Conservation (phyloP, 2,113 vertebrate genomes). For the Piprites chloris region DNA sequence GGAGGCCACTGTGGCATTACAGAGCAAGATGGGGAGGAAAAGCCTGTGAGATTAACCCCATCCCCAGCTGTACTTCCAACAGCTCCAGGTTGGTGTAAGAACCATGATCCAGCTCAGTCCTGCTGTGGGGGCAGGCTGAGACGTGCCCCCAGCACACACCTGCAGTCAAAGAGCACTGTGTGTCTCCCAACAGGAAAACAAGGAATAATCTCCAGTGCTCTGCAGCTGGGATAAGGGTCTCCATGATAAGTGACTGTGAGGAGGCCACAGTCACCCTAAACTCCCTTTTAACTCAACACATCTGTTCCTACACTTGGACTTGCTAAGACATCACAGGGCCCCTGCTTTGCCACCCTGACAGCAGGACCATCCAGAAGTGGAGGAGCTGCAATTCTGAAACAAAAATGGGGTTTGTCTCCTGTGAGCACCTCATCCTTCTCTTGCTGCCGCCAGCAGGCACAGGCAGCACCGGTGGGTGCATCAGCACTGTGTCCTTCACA, state of each 20-base stretch:
- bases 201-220: neutral
- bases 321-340: neutral
- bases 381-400: neutral
- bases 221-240: neutral
- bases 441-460: rapidly evolving
- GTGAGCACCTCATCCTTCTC: neutral
- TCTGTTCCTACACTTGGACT: neutral
- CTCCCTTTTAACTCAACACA: neutral
- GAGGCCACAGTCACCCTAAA: neutral
- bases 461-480: neutral
- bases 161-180: rapidly evolving
- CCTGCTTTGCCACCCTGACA: neutral
- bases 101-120: rapidly evolving
- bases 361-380: rapidly evolving
- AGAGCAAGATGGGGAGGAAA: neutral
- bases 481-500: neutral
- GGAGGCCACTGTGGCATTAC: neutral
- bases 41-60: neutral
- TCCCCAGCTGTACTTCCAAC: neutral
- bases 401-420: neutral
- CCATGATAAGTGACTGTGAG: neutral
- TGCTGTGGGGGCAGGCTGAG: neutral
- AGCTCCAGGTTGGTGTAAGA: neutral
- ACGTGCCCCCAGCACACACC: neutral
- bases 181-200: neutral